phyloP scores from a whole-genome alignment of 1,140 invertebrate genomes.

The Dufourea novaeangliae region DNA sequence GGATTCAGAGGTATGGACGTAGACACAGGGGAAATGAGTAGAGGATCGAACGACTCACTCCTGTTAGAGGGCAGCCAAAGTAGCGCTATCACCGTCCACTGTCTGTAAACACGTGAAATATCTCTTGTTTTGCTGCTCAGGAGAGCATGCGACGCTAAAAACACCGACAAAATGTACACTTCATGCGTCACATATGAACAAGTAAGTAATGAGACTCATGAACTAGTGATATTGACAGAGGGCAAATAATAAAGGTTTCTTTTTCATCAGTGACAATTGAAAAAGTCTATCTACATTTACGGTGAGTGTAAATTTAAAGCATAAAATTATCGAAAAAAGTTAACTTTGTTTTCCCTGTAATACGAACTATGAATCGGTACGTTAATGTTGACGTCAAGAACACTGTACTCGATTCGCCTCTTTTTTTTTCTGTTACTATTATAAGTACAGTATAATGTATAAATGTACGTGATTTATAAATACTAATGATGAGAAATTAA shows the following conservation, averaged over 20 bases:
- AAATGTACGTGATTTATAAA: background rate
- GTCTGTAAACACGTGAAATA: conserved; percentile 80
- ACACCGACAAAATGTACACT: conserved; percentile 74
- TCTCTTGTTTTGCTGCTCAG: conserved; percentile 74
- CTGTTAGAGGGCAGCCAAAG: conserved; percentile 81
- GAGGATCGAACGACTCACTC: conserved; percentile 76
- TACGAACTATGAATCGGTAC: background rate
- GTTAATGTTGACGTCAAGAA: background rate
- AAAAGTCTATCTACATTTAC: background rate
- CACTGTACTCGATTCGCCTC: background rate
- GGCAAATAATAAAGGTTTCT: conserved; percentile 19
- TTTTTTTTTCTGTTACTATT: background rate
- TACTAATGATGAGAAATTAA: background rate
- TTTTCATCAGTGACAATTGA: background rate
- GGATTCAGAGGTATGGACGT: conserved; percentile 69
- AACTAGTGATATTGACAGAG: background rate
- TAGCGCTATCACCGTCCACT: conserved; percentile 80
- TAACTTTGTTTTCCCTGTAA: background rate
- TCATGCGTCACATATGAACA: conserved; percentile 73
- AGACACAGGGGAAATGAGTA: conserved; percentile 75
- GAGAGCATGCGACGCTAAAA: conserved; percentile 76
- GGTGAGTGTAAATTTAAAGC: background rate
- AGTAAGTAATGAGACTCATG: conserved; percentile 43
- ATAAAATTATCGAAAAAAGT: background rate
- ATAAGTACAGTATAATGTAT: background rate